Base-by-base conservation (phyloP, 1,140 invertebrate genomes). In the Plectrocnemia conspersa region DNA sequence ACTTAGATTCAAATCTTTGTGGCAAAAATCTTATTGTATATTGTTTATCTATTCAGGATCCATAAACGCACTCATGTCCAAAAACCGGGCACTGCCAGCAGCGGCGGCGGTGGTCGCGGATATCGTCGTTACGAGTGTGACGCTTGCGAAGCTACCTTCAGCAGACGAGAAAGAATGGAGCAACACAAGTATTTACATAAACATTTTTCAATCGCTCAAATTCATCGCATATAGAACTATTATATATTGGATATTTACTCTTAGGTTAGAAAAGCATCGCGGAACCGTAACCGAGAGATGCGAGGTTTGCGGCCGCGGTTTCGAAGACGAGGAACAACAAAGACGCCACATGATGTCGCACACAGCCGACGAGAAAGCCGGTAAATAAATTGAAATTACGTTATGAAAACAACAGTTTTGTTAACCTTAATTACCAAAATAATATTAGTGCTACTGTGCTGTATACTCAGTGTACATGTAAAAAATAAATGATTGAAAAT, bases 231-330 rank as follows among this genome's bases (percentile, higher is more conserved):
- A n/a, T n/a, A n/a, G n/a, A n/a, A n/a, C n/a, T n/a, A 29, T n/a
- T n/a, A n/a, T n/a, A 44, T 44, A 5, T 10, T 46, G 22, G 25
- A 36, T 9, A 25, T 54, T 33, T 18, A 18, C 16, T 55, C 56
- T 0, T 64, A 75, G 73, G 53, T 69, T 68, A 40, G 67, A 68
- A 21, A 68, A 62, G 0, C 73, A 75, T 45, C 67, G 70, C 33
- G 72, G 71, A 29, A 59, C 70, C 0, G 69, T 75, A 67, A 75
- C 73, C 10, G 69, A 71, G 1, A 66, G 72, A 0, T 75, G 73
- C 45, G 72, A 74, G 19, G 73, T 75, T 1, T 75, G 73, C 56
- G 63, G 69, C 6, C 67, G 71, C 54, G 73, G 73, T 45, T 75
- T 75, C 62, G 73, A 75, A 53, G 71, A 73, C 47, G 72, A 75